A percentile compares a stretch with the other conserved stretches of the same genome.
These are phyloP conservation scores for Hippocampus guttulatus DNA, from an alignment of 2,113 vertebrate species.

Conservation along the genomic window DNA sequence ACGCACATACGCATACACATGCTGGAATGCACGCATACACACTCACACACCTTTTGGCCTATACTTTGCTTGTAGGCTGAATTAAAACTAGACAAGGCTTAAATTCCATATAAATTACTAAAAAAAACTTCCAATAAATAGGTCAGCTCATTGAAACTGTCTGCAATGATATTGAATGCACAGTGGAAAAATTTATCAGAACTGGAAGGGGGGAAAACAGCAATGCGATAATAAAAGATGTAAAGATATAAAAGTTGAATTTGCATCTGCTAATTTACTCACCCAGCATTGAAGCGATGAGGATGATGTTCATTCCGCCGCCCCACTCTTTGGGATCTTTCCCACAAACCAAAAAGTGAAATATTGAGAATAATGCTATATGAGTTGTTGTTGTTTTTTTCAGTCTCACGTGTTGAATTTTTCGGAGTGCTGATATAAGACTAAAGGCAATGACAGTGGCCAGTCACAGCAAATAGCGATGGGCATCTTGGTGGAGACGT, in stretches of 20 bases:
- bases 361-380: not conserved
- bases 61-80: too few species aligned
- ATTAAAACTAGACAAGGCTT: too few species aligned
- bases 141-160: too few species aligned
- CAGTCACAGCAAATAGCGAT: conserved; percentile 36
- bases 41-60: not conserved
- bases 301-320: conserved; percentile 33
- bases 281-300: conserved; percentile 46
- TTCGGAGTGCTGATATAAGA: not conserved
- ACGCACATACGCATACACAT: not conserved
- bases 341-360: not conserved
- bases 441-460: conserved; percentile 19
- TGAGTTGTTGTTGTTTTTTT: not conserved
- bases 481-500: conserved; percentile 60
- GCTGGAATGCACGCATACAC: not conserved
- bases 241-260: not conserved
- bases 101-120: too few species aligned
- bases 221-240: not conserved
- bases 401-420: not conserved
- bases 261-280: conserved; percentile 29
- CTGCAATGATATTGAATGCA: too few species aligned
- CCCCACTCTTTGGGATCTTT: not conserved
- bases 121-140: too few species aligned
- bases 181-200: too few species aligned
- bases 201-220: too few species aligned